Conservation (phyloP, 1,140 invertebrate species). For the Listronotus bonariensis region DNA sequence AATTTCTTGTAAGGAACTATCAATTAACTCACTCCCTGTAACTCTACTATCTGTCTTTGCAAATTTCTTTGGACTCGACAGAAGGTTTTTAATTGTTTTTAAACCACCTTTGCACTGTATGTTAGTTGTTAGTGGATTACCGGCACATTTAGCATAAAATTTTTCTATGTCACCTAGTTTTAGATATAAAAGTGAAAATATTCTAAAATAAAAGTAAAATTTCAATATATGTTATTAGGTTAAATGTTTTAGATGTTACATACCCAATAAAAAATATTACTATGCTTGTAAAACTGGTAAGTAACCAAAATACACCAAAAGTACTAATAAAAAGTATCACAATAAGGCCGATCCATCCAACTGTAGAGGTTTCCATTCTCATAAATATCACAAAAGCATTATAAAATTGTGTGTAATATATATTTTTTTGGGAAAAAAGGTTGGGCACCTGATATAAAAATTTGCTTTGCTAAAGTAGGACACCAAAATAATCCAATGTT, state of each 20-base stretch:
- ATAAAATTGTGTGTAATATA: not conserved
- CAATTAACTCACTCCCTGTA: conserved; percentile 55
- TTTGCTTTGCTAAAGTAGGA: too few species aligned
- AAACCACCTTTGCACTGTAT: conserved; percentile 48
- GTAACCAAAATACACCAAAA: conserved; percentile 47
- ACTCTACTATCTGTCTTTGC: conserved; percentile 52
- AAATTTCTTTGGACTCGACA: conserved; percentile 47
- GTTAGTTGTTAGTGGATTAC: conserved; percentile 49
- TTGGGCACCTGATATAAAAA: too few species aligned
- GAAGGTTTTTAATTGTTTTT: conserved; percentile 39
- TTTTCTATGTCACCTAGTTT: conserved; percentile 50
- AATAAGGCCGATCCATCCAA: conserved; percentile 48
- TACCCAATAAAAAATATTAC: conserved; percentile 50
- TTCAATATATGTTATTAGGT: not conserved
- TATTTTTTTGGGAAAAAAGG: too few species aligned
- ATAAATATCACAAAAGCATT: conserved; percentile 12
- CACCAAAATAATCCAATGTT: too few species aligned
- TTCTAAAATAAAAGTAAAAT: conserved; percentile 38
- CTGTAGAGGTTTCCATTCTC: conserved; percentile 31
- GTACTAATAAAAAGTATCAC: conserved; percentile 46
- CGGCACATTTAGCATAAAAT: conserved; percentile 48
- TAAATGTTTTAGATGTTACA: conserved; percentile 8
- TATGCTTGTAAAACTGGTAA: conserved; percentile 41
- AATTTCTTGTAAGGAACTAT: conserved; percentile 56
- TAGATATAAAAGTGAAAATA: conserved; percentile 49